Evolutionary conservation across 2,113 vertebrate species (phyloP).

Genomic region (Stigmatopora argus): DNA sequence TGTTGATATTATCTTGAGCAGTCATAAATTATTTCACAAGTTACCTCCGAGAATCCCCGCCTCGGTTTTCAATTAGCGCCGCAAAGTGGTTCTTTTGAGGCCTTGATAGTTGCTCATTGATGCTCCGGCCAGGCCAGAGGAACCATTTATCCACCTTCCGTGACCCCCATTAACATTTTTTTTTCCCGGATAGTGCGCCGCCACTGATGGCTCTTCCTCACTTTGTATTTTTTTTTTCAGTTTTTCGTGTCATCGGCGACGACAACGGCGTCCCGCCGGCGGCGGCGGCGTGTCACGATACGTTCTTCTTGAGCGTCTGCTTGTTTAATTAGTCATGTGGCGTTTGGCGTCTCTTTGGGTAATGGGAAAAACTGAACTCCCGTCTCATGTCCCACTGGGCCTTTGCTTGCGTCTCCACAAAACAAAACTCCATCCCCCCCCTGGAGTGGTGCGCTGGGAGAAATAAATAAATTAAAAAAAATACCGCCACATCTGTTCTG

Average conservation of each 20-base stretch:
- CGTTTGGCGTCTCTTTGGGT: slow-evolving; percentile 34
- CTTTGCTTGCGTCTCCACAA: slow-evolving; percentile 36
- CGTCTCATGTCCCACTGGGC: slow-evolving; percentile 25
- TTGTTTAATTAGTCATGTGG: slow-evolving; percentile 49
- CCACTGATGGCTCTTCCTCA: slow-evolving; percentile 5
- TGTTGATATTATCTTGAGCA: background rate
- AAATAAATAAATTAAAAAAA: background rate
- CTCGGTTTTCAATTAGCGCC: slow-evolving; percentile 9
- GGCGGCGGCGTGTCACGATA: slow-evolving; percentile 29
- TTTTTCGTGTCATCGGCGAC: slow-evolving; percentile 33
- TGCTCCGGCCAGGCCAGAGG: slow-evolving; percentile 15
- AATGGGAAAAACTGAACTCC: slow-evolving; percentile 35
- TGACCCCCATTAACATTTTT: slow-evolving; percentile 41
- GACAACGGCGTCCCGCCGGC: slow-evolving; percentile 16
- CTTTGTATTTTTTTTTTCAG: slow-evolving; percentile 35
- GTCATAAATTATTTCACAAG: background rate
- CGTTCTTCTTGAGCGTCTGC: slow-evolving; percentile 41
- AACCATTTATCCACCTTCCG: slow-evolving; percentile 35
- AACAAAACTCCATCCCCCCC: slow-evolving; percentile 34
- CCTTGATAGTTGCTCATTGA: slow-evolving; percentile 39
- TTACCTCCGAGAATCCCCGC: background rate
- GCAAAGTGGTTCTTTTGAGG: slow-evolving; percentile 37
- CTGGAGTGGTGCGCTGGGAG: slow-evolving; percentile 24
- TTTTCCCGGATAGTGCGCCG: slow-evolving; percentile 19
- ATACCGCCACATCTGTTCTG: slow-evolving; percentile 39